phyloP scores from a whole-genome alignment of 2,888 invertebrate genomes.

The Phortica okadai region DNA sequence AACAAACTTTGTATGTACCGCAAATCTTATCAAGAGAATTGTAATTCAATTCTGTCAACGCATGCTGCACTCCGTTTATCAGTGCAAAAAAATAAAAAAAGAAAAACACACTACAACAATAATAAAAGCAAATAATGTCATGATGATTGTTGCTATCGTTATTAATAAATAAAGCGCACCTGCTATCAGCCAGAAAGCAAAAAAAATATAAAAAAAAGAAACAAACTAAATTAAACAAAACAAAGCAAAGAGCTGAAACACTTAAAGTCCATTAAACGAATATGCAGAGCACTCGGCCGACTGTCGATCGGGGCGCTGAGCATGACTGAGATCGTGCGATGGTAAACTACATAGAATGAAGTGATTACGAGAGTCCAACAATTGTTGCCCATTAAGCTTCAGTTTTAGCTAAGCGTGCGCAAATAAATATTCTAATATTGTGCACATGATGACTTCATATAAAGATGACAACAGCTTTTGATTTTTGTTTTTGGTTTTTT shows the following conservation, averaged over 20 bases:
- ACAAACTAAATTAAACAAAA: background rate
- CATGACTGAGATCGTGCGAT: background rate
- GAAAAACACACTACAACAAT: background rate
- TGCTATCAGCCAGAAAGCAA: constrained; percentile 43
- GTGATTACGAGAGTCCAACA: constrained; percentile 13
- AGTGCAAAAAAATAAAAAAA: background rate
- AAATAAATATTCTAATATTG: background rate
- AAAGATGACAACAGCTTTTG: constrained; percentile 1
- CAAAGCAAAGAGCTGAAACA: background rate
- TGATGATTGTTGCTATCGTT: background rate
- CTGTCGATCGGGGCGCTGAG: background rate
- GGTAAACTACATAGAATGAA: background rate
- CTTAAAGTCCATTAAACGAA: background rate
- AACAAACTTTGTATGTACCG: no score
- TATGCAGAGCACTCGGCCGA: background rate
- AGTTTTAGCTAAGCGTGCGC: background rate
- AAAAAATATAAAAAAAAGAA: constrained; percentile 22
- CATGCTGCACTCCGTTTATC: background rate
- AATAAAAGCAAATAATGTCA: background rate
- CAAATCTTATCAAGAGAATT: no score
- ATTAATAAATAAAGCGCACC: constrained; percentile 21
- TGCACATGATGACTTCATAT: constrained; percentile 33
- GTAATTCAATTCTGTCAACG: no score
- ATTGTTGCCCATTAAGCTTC: constrained; percentile 18
- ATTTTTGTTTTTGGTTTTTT: background rate